Percentiles rank a stretch among this genome's conserved stretches.
Conservation (phyloP, 37 sponge, comb jelly and placozoan species). For the Beroe ovata region DNA sequence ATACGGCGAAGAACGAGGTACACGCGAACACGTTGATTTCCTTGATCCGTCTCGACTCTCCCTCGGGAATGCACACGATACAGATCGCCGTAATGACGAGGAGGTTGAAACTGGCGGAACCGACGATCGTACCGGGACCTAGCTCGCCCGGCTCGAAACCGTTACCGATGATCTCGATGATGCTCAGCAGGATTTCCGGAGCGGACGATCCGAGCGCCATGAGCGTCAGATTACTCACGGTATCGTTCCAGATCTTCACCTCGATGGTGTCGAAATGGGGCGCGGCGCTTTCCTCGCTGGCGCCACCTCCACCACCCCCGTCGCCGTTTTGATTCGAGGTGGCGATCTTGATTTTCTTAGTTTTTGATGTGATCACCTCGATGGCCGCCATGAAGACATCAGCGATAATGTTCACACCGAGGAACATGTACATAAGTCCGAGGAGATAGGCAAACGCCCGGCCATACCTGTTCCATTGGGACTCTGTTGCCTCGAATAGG, state of each 20-base stretch:
- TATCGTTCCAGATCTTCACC: constrained; percentile 68
- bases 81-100: constrained; percentile 68
- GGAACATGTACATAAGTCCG: constrained; percentile 52
- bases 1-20: constrained; percentile 65
- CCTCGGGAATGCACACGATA: constrained; percentile 55
- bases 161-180: constrained; percentile 68
- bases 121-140: constrained; percentile 68
- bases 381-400: constrained; percentile 68
- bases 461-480: constrained; percentile 53
- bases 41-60: constrained; percentile 55
- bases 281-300: not conserved
- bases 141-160: constrained; percentile 54
- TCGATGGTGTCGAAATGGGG: constrained; percentile 54
- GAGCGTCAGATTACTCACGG: constrained; percentile 64
- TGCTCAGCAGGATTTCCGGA: constrained; percentile 66
- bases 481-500: constrained; percentile 39
- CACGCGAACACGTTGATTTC: constrained; percentile 68
- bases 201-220: constrained; percentile 69
- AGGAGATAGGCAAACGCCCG: constrained; percentile 50
- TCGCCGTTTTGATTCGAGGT: constrained; percentile 33
- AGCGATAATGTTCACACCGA: constrained; percentile 67
- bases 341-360: constrained; percentile 59
- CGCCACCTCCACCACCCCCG: not conserved
- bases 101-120: constrained; percentile 68
- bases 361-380: constrained; percentile 67